Conservation (phyloP, 2,797 vertebrate genomes). For the Smutsia temminckii region DNA sequence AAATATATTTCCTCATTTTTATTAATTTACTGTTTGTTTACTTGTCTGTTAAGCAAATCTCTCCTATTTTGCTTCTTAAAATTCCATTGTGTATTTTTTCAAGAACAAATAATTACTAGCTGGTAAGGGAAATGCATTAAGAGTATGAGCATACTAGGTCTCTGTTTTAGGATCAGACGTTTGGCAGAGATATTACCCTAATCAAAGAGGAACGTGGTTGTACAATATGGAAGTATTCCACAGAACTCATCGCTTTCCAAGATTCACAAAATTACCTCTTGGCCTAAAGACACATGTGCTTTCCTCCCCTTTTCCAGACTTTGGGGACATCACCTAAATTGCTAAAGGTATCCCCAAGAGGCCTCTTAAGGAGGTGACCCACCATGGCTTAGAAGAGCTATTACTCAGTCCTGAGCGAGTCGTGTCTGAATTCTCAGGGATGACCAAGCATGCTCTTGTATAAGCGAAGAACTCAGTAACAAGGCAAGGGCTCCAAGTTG, state of each 20-base stretch:
- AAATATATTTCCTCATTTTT: slow-evolving; percentile 70
- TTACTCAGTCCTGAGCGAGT: not conserved
- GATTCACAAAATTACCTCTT: slow-evolving; percentile 48
- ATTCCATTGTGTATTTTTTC: slow-evolving; percentile 27
- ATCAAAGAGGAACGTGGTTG: slow-evolving; percentile 35
- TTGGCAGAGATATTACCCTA: slow-evolving; percentile 49
- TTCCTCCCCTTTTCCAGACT: not conserved
- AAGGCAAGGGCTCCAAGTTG: not conserved
- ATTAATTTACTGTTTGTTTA: slow-evolving; percentile 75
- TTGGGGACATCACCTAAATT: not conserved
- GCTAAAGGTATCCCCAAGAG: not conserved
- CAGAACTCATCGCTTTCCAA: slow-evolving; percentile 50
- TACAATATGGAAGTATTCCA: slow-evolving; percentile 46
- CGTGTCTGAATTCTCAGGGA: not conserved
- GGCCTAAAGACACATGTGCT: not conserved
- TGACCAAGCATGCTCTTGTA: not conserved
- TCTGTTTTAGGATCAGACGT: slow-evolving; percentile 46
- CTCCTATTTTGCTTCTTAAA: slow-evolving; percentile 59
- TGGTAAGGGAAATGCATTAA: slow-evolving; percentile 38
- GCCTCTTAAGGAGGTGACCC: not conserved
- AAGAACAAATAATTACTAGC: slow-evolving; percentile 37
- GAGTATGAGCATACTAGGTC: not conserved
- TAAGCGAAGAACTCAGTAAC: not conserved
- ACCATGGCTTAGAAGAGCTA: not conserved
- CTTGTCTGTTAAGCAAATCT: slow-evolving; percentile 62